A percentile compares a stretch with the other conserved stretches of the same genome.
phyloP scores from a whole-genome alignment of 2,113 vertebrate species.

The Balaenoptera acutorostrata region DNA sequence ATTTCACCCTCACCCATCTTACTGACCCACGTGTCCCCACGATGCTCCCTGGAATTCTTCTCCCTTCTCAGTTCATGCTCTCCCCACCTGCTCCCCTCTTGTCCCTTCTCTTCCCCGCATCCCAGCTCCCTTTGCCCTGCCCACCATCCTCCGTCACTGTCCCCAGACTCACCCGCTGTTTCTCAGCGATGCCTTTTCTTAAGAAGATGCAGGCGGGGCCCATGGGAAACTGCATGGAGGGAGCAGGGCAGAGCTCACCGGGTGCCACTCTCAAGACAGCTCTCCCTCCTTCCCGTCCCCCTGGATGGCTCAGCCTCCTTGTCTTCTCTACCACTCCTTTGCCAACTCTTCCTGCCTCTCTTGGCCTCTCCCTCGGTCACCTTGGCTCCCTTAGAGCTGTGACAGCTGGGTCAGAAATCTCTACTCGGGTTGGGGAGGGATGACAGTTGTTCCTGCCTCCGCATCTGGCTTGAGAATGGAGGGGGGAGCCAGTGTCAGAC shows the following conservation, averaged over 20 bases:
- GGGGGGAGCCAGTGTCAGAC: neutral
- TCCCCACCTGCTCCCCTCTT: accelerated
- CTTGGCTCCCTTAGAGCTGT: neutral
- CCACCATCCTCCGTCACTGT: accelerated
- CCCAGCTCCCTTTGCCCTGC: neutral
- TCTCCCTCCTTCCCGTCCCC: neutral
- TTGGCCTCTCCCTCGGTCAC: neutral
- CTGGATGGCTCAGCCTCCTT: neutral
- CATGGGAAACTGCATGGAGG: slow-evolving; percentile 83
- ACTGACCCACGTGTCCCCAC: accelerated
- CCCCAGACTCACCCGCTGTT: slow-evolving; percentile 82
- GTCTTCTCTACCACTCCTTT: neutral
- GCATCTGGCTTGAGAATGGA: slow-evolving; percentile 27
- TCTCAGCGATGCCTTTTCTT: slow-evolving; percentile 87
- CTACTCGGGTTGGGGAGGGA: neutral
- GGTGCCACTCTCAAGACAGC: neutral
- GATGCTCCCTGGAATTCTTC: neutral
- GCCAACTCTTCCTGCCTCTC: neutral
- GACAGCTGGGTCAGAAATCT: slow-evolving; percentile 25
- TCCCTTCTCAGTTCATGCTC: neutral
- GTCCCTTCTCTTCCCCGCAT: accelerated
- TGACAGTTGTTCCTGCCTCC: neutral
- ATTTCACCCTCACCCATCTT: neutral
- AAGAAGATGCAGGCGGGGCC: slow-evolving; percentile 91
- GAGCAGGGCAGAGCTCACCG: neutral